Evolutionary conservation across 2,888 invertebrate species (phyloP), one percentile per base, ranked within the genome.

Genomic region (Xylota sylvarum): DNA sequence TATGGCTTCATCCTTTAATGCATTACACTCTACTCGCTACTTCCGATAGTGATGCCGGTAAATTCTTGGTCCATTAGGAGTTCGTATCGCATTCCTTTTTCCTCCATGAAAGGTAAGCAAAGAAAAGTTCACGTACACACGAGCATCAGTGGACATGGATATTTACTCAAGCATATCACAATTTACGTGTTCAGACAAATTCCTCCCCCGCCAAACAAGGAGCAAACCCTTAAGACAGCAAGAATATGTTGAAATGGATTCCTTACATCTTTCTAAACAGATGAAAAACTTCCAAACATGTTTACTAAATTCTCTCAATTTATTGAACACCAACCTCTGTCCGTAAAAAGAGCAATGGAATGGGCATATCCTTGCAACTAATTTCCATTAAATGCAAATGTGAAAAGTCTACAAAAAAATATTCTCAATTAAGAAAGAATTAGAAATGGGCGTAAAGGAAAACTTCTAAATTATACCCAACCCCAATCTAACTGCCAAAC

Each of bases 381-480:
- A 81, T 73, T 73, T 80, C 43, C 60, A 78, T 82, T 72, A 78
- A 77, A 86, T 73, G 67, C 67, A 82, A 78, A 82, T 74, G 46
- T 35, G 23, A 56, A 65, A 60, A 70, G 43, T 52, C 60, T 35
- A n/a, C 14, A 65, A 48, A 62, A 17, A 27, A 58, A 73, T 43
- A 65, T 43, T 73, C 77, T 56, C 81, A 86, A 86, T 86, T 86
- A 86, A 77, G 73, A 78, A 67, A 82, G 82, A 86, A 86, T 82
- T 86, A 82, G 77, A 86, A 86, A 82, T 82, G 82, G 86, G 82
- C 82, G 86, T 62, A 48, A 12, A 82, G 50, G 73, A 78, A 74
- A 81, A 73, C 82, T 78, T 86, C 77, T 86, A 73, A 82, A 82
- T 85, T 82, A 82, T 23, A 48, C 43, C 10, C 76, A 58, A 52